Evolutionary conservation across 2,113 vertebrate genomes (phyloP), one percentile per base, ranked within the genome.

Genomic region (Phylloscopus whistleri): DNA sequence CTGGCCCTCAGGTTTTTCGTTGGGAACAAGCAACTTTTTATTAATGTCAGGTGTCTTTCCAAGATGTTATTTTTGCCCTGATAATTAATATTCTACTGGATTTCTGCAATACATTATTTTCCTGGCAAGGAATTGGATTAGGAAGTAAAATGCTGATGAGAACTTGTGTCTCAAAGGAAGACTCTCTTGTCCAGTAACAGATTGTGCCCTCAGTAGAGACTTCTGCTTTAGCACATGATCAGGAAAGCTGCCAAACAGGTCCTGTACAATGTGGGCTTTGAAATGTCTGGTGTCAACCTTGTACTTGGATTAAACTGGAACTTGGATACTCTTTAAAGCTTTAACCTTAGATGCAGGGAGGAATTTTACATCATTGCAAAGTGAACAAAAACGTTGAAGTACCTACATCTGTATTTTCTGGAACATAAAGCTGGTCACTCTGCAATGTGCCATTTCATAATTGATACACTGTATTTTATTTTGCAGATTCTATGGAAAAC

Each of bases 401-500:
- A 63, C 33, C 21, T 43, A 43, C 19, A 60, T 24, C 31, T 53
- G 28, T 66, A 5, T 84, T 94, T 93, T 67, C 51, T 87, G 78
- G 43, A 82, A 43, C 11, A 13, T 11, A 69, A 90, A 88, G 46
- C 21, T 35, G 21, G 52, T 76, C 35, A 13, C 33, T 60, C 51
- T 89, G 52, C 80, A 66, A 4, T 58, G 46, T 63, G 28, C 52
- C 27, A 48, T 59, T 90, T 74, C 43, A 21, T 90, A 82, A 88
- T 84, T 84, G 43, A 52, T 85, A 37, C 20, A 2, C 19, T 96
- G 19, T 93, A 22, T 92, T 97, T 97, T 97, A 58, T 97, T 97
- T 98, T 98, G 64, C 97, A 98, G 98, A 96, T 95, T 95, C 93
- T 76, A 31, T 84, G 95, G 97, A 96, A 96, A 97, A 95, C 93